A percentile compares a stretch with the other conserved stretches of the same genome.
phyloP scores from a whole-genome alignment of 2,888 invertebrate species.

The Tachystola acroxantha region DNA sequence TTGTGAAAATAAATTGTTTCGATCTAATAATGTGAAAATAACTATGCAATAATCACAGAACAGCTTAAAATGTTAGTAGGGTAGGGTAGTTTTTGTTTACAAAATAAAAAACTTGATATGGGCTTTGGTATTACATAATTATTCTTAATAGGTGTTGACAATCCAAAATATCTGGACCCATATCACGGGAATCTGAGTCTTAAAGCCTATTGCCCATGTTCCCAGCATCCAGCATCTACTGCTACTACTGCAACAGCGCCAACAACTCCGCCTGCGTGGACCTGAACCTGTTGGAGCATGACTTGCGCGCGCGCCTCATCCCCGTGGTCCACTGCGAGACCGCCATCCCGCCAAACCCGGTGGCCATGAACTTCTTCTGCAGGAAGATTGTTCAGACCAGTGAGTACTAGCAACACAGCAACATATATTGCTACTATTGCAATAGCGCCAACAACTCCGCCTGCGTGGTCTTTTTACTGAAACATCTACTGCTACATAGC shows the following conservation, averaged over 20 bases:
- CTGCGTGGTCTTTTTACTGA: slow-evolving; percentile 78
- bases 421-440: slow-evolving; percentile 85
- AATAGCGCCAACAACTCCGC: slow-evolving; percentile 84
- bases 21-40: too few relatives aligned
- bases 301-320: slow-evolving; percentile 44
- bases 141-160: too few relatives aligned
- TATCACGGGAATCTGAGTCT: too few relatives aligned
- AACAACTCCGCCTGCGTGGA: slow-evolving; percentile 82
- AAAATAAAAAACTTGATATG: too few relatives aligned
- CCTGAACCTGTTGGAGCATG: slow-evolving; percentile 65
- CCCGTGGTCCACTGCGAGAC: slow-evolving; percentile 55
- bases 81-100: too few relatives aligned
- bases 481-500: too few relatives aligned
- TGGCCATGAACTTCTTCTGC: slow-evolving; percentile 78
- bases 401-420: slow-evolving; percentile 57
- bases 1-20: too few relatives aligned
- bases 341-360: slow-evolving; percentile 39
- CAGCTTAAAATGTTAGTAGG: too few relatives aligned
- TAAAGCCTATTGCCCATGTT: too few relatives aligned
- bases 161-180: too few relatives aligned
- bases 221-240: slow-evolving; percentile 76
- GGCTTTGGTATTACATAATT: too few relatives aligned
- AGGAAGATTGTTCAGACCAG: slow-evolving; percentile 84
- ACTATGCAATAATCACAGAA: too few relatives aligned
- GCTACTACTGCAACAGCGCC: slow-evolving; percentile 88